These are phyloP conservation scores for Castor canadensis DNA, from an alignment of 2,113 vertebrate genomes.

Conservation along the genomic window DNA sequence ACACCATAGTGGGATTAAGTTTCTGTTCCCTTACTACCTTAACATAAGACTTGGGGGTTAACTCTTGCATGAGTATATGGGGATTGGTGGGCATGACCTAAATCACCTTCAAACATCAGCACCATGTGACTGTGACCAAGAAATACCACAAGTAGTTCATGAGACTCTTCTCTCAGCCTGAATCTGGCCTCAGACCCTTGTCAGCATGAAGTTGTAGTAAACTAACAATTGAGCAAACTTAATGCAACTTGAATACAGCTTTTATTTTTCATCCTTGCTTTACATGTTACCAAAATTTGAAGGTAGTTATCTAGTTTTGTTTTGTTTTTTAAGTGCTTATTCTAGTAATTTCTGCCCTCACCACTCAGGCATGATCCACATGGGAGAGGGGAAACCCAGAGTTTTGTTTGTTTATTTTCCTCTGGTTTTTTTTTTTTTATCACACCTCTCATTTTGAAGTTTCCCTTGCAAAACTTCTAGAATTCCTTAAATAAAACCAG, in stretches of 20 bases:
- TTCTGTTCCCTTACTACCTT: not conserved
- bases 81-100: not conserved
- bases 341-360: not conserved
- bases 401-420: not conserved
- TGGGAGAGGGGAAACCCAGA: too few relatives aligned
- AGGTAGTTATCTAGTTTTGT: not conserved
- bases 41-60: not conserved
- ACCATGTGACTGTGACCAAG: not conserved
- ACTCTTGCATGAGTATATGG: not conserved
- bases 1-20: not conserved
- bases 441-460: not conserved
- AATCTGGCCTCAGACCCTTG: not conserved
- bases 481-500: conserved; percentile 7
- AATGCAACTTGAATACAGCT: not conserved
- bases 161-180: not conserved
- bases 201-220: not conserved
- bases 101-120: not conserved
- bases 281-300: not conserved
- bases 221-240: not conserved
- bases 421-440: not conserved
- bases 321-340: not conserved
- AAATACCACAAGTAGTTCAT: not conserved
- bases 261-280: not conserved
- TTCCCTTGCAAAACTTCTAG: not conserved
- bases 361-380: too few relatives aligned